Base-by-base conservation (phyloP, 1,140 invertebrate species). In the Ips typographus region DNA sequence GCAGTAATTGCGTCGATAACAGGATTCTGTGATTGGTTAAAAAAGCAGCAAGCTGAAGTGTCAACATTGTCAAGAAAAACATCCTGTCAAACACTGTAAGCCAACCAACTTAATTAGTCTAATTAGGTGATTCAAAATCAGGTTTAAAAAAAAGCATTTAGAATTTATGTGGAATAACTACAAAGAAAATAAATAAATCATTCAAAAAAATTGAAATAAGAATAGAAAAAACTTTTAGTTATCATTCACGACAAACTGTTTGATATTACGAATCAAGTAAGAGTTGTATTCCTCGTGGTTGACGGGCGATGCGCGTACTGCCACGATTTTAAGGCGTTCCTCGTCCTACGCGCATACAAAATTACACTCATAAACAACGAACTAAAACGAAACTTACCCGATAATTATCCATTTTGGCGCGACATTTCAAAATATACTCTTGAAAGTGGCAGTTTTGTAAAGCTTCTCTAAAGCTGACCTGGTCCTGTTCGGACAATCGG, bases 321-420 rank as follows among this genome's bases (percentile, higher is more conserved):
- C 87, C 1, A 87, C 87, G 0, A 89, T 88, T 82, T 93, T 95
- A 52, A 95, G 79, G 62, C 93, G 86, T 55, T 84, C 86, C 84
- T 96, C 94, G 83, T 96, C 94, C 91, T 94, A 75, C 36, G 5
- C 5, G n/a, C 5, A 37, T 36, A 55, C n/a, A 55, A 55, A 7
- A 2, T 55, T 36, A 55, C 5, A 36, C 4, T 37, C n/a, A 22
- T 36, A 55, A 55, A 55, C 37, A 3, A 36, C 37, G 5, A 42
- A 36, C 40, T 65, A 55, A 41, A 63, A 1, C 40, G 38, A 73
- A 72, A 82, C 87, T 85, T 82, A 91, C 94, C 81, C 94, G 96
- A 76, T 91, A 99, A 22, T 86, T 91, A 80, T 99, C 96, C 79
- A 93, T 86, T 81, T 94, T 96, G 22, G 90, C 88, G 70, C 94